These are phyloP conservation scores for Bombus sylvicola DNA, from an alignment of 1,140 invertebrate genomes.

Conservation along the genomic window DNA sequence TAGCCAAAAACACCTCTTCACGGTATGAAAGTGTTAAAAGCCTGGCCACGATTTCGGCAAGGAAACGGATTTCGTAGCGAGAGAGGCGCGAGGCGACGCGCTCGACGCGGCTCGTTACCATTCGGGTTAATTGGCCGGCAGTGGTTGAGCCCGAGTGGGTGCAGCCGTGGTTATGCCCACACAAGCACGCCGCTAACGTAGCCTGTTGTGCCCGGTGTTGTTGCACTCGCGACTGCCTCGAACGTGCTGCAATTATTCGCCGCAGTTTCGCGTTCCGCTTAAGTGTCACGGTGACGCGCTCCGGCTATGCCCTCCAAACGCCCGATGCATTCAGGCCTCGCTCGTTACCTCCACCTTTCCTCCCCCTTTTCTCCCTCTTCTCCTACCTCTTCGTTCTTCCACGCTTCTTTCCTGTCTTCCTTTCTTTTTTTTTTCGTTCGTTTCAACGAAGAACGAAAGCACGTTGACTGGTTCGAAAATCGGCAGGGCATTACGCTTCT, in stretches of 20 bases:
- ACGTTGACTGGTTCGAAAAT: constrained; percentile 42
- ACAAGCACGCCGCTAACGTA: constrained; percentile 46
- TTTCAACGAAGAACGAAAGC: background rate
- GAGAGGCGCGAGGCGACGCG: constrained; percentile 49
- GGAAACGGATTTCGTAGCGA: constrained; percentile 45
- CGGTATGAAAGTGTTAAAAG: background rate
- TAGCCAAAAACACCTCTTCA: too few relatives aligned
- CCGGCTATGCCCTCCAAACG: constrained; percentile 78
- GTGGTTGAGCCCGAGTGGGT: constrained; percentile 63
- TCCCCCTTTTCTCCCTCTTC: background rate
- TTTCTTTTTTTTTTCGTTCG: background rate
- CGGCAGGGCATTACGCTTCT: constrained; percentile 36
- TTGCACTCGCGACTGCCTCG: constrained; percentile 64
- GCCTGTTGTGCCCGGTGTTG: constrained; percentile 47
- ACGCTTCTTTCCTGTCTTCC: background rate
- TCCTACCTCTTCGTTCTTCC: background rate
- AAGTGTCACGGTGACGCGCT: constrained; percentile 76
- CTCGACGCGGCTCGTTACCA: constrained; percentile 71
- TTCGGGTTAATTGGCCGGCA: constrained; percentile 73
- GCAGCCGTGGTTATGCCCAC: constrained; percentile 59
- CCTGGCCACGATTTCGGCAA: background rate
- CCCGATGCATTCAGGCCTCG: constrained; percentile 71
- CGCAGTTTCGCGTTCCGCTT: constrained; percentile 72
- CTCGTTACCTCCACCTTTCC: constrained; percentile 70
- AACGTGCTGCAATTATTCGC: constrained; percentile 75